Conservation (phyloP, 2,888 invertebrate species). For the Agrilus cyanescens region DNA sequence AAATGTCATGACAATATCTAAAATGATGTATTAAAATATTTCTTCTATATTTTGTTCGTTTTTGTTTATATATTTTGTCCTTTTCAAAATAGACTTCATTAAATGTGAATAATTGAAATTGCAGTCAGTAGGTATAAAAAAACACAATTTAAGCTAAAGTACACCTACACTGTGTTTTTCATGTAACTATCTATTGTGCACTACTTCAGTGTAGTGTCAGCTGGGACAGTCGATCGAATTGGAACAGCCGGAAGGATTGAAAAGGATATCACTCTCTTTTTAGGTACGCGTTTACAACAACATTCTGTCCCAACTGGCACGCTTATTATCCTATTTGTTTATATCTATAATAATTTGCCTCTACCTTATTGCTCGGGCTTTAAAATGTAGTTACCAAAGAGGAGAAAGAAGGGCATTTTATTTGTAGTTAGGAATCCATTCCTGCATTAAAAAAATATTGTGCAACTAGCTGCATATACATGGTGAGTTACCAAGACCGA, state of each 20-base stretch:
- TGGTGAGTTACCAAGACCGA: too few species aligned
- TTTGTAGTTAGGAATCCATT: neutral
- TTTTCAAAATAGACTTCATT: too few species aligned
- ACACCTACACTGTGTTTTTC: too few species aligned
- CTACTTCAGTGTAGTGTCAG: constrained; percentile 30
- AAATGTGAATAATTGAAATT: too few species aligned
- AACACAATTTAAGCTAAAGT: too few species aligned
- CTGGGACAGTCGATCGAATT: constrained; percentile 35
- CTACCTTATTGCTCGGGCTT: neutral
- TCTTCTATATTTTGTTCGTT: too few species aligned
- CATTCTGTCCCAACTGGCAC: constrained; percentile 46
- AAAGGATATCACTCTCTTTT: constrained; percentile 21
- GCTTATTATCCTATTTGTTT: constrained; percentile 27
- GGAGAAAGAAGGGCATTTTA: neutral
- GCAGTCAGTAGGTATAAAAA: too few species aligned
- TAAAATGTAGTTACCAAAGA: neutral
- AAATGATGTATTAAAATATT: too few species aligned
- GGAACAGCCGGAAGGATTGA: constrained; percentile 4
- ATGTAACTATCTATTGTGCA: constrained; percentile 2
- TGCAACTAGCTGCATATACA: too few species aligned
- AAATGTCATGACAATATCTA: too few species aligned
- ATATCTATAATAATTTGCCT: neutral
- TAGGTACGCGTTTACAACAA: constrained; percentile 28
- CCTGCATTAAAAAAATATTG: too few species aligned
- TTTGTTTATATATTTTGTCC: too few species aligned